Base-by-base conservation (phyloP, 2,888 invertebrate genomes). In the Sylvicola cinctus region DNA sequence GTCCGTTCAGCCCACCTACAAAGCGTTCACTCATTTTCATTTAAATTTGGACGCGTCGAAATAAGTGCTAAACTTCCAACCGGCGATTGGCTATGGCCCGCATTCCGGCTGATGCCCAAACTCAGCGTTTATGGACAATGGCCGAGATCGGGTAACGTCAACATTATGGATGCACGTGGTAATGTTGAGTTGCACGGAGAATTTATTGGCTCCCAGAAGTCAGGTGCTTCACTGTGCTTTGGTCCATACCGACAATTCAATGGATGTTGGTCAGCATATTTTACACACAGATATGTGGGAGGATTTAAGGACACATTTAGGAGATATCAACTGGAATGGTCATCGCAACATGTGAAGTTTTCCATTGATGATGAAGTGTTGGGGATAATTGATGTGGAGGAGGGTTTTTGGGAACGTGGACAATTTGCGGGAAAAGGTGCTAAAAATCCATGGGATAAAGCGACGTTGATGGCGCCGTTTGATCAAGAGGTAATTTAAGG, bases 371-470 rank as follows among this genome's bases (percentile, higher is more conserved):
- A 63, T 38, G 51, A 52, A 11, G 61, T 61, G 37, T 40, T 65
- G 1, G 70, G 70, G 7, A 59, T 55, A 12, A 50, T 66, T 1
- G 45, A 53, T 1, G 59, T 63, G 11, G 55, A 46, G 16, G 66
- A 64, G 3, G 73, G 74, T 3, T 74, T 77, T 55, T 77, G 75
- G 75, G 58, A 68, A 32, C 51, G 63, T 29, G 74, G 74, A 2
- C 62, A 61, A 1, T 69, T 74, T 43, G 55, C 52, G 43, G 55
- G 26, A 25, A 32, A 32, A 4, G 30, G 25, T 3, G 7, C 29
- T 12, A 2, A 55, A 11, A 72, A 70, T 48, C 68, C 68, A 6
- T 70, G 70, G 70, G 52, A 58, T 33, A 10, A 17, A 8, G 65
- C 60, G 29, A 49, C 53, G 23, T 65, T 61, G 45, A 69, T 73